Percentiles rank a stretch among this genome's conserved stretches.
phyloP scores from a whole-genome alignment of 2,888 invertebrate genomes.

The Rhaphigaster nebulosa region DNA sequence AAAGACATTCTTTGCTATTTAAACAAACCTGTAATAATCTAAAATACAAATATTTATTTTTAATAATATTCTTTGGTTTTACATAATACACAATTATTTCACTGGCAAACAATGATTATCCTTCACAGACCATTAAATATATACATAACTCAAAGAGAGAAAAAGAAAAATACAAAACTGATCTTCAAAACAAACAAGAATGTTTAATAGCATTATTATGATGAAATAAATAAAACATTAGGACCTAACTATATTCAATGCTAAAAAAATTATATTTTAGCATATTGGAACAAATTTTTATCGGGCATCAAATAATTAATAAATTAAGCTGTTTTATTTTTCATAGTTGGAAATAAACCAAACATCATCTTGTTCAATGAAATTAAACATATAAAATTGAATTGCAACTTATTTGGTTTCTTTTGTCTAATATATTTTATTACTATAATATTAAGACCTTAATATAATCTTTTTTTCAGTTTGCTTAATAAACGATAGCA shows the following conservation, averaged over 20 bases:
- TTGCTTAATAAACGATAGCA: not conserved
- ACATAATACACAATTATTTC: not conserved
- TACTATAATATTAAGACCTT: not conserved
- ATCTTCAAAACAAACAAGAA: not conserved
- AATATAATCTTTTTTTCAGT: not conserved
- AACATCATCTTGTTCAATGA: not conserved
- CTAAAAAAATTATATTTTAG: not conserved
- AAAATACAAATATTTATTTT: not conserved
- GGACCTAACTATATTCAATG: not conserved
- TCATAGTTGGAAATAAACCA: not conserved
- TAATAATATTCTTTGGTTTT: constrained; percentile 14
- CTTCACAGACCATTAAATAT: not conserved
- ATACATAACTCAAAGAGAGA: not conserved
- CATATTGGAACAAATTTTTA: not conserved
- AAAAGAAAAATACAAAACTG: not conserved
- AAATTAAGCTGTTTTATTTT: no score
- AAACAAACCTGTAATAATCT: not conserved
- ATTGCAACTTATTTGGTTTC: not conserved
- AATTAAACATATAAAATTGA: not conserved
- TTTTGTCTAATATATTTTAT: not conserved
- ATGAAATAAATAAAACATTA: not conserved
- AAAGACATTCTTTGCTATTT: not conserved
- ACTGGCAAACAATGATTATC: not conserved
- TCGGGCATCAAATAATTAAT: not conserved
- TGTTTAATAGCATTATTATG: not conserved